Conservation (phyloP, 2,888 invertebrate genomes). For the Himalopsyche anomala region DNA sequence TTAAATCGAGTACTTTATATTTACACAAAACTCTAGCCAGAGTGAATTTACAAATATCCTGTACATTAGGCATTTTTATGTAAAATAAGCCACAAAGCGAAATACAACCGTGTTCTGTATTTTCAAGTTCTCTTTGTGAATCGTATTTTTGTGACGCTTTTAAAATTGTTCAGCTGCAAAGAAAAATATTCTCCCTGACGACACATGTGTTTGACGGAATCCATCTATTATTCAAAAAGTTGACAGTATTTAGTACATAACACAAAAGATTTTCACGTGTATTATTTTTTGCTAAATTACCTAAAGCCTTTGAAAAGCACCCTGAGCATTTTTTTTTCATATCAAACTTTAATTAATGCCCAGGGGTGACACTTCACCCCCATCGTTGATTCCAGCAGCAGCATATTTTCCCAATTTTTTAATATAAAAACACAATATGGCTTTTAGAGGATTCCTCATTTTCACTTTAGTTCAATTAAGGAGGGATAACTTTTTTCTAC, state of each 20-base stretch:
- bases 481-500: slow-evolving; percentile 17
- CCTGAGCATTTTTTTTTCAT: not conserved
- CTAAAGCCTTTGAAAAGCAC: slow-evolving; percentile 13
- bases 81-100: slow-evolving; percentile 10
- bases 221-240: slow-evolving; percentile 17
- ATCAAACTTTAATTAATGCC: slow-evolving; percentile 50
- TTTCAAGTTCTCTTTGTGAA: slow-evolving; percentile 10
- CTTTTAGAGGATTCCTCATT: slow-evolving; percentile 45
- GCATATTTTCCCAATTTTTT: slow-evolving; percentile 36
- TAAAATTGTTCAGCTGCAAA: slow-evolving; percentile 26
- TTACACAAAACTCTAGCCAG: not conserved
- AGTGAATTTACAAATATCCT: not conserved
- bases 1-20: not conserved
- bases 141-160: slow-evolving; percentile 19
- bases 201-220: not conserved
- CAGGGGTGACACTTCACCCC: not conserved
- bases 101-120: not conserved
- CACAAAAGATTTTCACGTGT: not conserved
- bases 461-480: slow-evolving; percentile 49
- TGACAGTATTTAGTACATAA: not conserved
- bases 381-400: not conserved
- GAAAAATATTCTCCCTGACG: slow-evolving; percentile 5
- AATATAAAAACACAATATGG: slow-evolving; percentile 43
- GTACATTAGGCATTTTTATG: not conserved
- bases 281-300: slow-evolving; percentile 12